These are phyloP conservation scores for Emys orbicularis DNA, from an alignment of 2,797 vertebrate species.

Conservation along the genomic window DNA sequence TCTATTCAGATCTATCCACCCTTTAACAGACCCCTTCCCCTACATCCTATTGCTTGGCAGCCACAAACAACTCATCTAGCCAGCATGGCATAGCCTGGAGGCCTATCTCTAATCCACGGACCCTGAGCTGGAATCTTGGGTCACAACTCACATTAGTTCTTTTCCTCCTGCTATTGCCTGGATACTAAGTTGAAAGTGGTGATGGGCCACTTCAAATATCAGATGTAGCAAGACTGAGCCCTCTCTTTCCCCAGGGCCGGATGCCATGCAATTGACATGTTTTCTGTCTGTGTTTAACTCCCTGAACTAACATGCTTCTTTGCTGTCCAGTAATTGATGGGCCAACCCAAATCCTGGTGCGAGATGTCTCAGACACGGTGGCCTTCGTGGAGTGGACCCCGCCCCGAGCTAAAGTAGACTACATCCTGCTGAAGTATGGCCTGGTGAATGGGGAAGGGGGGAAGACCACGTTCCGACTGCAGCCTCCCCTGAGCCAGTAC, in stretches of 20 bases:
- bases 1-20: not conserved
- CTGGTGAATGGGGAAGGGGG: constrained; percentile 89
- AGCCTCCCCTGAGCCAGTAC: constrained; percentile 96
- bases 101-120: not conserved
- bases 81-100: not conserved
- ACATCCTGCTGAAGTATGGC: constrained; percentile 93
- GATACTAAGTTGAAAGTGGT: not conserved
- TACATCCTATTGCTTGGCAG: not conserved
- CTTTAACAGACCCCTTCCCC: not conserved
- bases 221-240: not conserved
- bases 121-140: not conserved
- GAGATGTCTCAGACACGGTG: constrained; percentile 95
- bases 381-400: constrained; percentile 97
- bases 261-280: no score
- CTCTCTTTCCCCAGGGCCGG: not conserved
- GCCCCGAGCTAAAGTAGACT: constrained; percentile 92
- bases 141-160: not conserved
- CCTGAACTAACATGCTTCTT: not conserved
- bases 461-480: constrained; percentile 93
- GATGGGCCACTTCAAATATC: not conserved
- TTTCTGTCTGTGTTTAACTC: not conserved
- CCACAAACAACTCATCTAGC: not conserved
- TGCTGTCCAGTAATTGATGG: constrained; percentile 91
- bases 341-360: constrained; percentile 92
- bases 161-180: not conserved